Evolutionary conservation across 92 coral and sea anemone genomes (phyloP).

Genomic region (Paragorgia papillata): DNA sequence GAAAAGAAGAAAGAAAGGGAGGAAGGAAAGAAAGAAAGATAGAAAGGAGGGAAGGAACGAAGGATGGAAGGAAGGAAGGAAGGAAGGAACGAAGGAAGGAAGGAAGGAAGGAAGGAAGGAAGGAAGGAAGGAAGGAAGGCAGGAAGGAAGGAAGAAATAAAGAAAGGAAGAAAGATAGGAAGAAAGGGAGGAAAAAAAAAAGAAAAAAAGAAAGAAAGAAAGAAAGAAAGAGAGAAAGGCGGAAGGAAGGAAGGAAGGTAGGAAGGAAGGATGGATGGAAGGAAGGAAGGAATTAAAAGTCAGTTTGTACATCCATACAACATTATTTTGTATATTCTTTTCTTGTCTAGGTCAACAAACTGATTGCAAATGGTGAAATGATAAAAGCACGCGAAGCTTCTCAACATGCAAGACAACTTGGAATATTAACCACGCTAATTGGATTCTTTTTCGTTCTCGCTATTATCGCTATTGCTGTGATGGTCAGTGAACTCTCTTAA

Average conservation of each 20-base stretch:
- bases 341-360: slow-evolving; percentile 22
- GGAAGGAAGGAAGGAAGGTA: too few species aligned
- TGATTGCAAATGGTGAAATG: slow-evolving; percentile 15
- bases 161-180: not conserved
- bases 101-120: slow-evolving; percentile 68
- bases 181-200: not conserved
- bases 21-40: too few species aligned
- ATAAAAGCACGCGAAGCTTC: slow-evolving; percentile 23
- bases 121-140: slow-evolving; percentile 2
- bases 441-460: slow-evolving; percentile 42
- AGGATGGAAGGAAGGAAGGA: slow-evolving; percentile 32
- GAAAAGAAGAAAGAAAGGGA: too few species aligned
- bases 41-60: slow-evolving; percentile 1
- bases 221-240: too few species aligned
- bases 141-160: slow-evolving; percentile 46
- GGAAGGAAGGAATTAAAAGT: too few species aligned
- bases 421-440: slow-evolving; percentile 9
- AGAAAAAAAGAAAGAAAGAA: not conserved
- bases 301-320: too few species aligned
- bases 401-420: slow-evolving; percentile 40
- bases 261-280: too few species aligned
- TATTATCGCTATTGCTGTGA: slow-evolving; percentile 18
- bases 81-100: slow-evolving; percentile 67
- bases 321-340: not conserved
- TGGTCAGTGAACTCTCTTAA: slow-evolving; percentile 11